Evolutionary conservation across 2,113 vertebrate genomes (phyloP).

Genomic region (Rhinoderma darwinii): DNA sequence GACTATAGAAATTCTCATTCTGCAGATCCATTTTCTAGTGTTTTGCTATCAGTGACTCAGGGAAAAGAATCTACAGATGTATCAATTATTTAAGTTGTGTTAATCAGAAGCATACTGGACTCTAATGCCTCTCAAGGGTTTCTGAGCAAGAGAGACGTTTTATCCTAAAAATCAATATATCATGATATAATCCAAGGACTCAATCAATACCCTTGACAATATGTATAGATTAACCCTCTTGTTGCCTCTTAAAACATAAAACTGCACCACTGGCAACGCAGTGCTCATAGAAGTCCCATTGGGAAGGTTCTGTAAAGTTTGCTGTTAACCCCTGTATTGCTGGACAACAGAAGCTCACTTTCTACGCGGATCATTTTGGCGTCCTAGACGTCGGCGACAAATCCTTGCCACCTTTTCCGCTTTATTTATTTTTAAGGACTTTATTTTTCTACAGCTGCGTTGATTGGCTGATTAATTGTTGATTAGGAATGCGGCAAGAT

Average conservation of each 20-base stretch:
- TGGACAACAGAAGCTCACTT: conserved; percentile 62
- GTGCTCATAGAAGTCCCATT: conserved; percentile 26
- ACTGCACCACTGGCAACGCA: neutral
- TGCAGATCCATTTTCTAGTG: conserved; percentile 62
- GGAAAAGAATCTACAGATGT: conserved; percentile 59
- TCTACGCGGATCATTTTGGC: neutral
- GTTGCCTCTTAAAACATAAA: conserved; percentile 63
- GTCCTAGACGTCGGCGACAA: neutral
- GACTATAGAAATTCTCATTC: conserved; percentile 48
- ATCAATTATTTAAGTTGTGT: conserved; percentile 67
- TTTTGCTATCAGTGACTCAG: conserved; percentile 59
- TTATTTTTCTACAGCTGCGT: conserved; percentile 58
- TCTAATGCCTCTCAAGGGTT: conserved; percentile 67
- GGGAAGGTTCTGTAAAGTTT: conserved; percentile 65
- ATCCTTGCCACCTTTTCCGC: neutral
- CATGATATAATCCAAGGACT: conserved; percentile 70
- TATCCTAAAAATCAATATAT: conserved; percentile 66
- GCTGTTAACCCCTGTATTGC: conserved; percentile 58
- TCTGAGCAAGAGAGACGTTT: conserved; percentile 56
- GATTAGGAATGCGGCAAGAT: conserved; percentile 72
- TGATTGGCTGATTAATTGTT: conserved; percentile 78
- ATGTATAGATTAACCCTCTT: conserved; percentile 55
- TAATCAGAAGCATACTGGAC: conserved; percentile 60
- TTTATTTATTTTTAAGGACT: conserved; percentile 5
- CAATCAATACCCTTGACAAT: conserved; percentile 66